phyloP scores from a whole-genome alignment of 1,140 invertebrate species.

The Tachypleus tridentatus region DNA sequence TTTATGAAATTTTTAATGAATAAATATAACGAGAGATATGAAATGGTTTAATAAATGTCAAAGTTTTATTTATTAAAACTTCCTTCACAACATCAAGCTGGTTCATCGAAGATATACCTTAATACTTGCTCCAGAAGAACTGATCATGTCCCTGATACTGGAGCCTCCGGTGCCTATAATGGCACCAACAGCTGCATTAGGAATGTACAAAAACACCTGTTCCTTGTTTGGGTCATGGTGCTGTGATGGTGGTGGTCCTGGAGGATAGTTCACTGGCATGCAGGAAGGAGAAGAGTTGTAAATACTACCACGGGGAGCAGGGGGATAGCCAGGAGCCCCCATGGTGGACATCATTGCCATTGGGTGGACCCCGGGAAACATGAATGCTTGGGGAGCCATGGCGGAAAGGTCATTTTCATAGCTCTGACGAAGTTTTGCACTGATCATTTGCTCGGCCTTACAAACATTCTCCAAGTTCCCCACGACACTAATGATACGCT shows the following conservation, averaged over 20 bases:
- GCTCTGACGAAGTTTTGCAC: constrained; percentile 84
- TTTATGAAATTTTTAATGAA: too few relatives aligned
- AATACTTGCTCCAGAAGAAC: constrained; percentile 86
- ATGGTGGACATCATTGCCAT: constrained; percentile 94
- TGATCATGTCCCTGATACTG: constrained; percentile 92
- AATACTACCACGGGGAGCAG: constrained; percentile 37
- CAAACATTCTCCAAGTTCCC: constrained; percentile 82
- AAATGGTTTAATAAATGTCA: too few relatives aligned
- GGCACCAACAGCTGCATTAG: constrained; percentile 90
- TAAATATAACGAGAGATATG: too few relatives aligned
- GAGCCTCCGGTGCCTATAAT: constrained; percentile 95
- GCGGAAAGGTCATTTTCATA: constrained; percentile 84
- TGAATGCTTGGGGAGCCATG: constrained; percentile 63
- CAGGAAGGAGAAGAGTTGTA: constrained; percentile 16
- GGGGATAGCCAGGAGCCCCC: constrained; percentile 51
- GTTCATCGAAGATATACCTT: too few relatives aligned
- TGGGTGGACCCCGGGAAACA: constrained; percentile 88
- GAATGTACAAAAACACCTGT: constrained; percentile 88
- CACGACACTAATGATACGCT: constrained; percentile 92
- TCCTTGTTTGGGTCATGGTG: constrained; percentile 44
- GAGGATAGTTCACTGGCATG: constrained; percentile 30
- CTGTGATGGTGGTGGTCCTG: constrained; percentile 6
- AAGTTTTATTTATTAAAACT: too few relatives aligned
- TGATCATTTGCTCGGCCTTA: constrained; percentile 85
- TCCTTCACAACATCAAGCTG: too few relatives aligned